These are phyloP conservation scores for Hydroisotoma schaefferi DNA, from an alignment of 2,888 invertebrate genomes.

Conservation along the genomic window DNA sequence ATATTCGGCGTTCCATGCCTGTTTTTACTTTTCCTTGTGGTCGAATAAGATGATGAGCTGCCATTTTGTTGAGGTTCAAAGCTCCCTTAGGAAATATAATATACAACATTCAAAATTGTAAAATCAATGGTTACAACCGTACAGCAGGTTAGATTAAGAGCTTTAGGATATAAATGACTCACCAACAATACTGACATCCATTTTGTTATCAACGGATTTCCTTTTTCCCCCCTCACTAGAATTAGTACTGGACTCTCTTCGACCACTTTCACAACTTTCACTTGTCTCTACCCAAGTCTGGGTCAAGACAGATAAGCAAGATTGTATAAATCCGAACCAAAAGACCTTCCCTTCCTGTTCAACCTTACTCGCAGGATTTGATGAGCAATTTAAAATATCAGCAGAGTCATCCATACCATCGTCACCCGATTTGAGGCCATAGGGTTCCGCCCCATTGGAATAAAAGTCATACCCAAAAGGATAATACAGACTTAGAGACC, in stretches of 20 bases:
- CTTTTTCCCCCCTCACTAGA: not conserved
- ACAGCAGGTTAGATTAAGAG: too few relatives aligned
- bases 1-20: slow-evolving; percentile 1
- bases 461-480: not conserved
- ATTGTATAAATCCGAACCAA: slow-evolving; percentile 63
- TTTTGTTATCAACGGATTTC: not conserved
- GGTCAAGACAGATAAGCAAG: slow-evolving; percentile 70
- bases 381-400: not conserved
- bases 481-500: slow-evolving; percentile 11
- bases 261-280: too few relatives aligned
- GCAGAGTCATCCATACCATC: not conserved
- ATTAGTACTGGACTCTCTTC: too few relatives aligned
- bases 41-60: too few relatives aligned
- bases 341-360: slow-evolving; percentile 16
- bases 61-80: too few relatives aligned
- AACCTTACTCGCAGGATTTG: not conserved
- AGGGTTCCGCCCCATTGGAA: not conserved
- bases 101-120: too few relatives aligned
- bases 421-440: not conserved
- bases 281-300: slow-evolving; percentile 76
- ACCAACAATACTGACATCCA: too few relatives aligned
- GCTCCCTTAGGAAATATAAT: too few relatives aligned
- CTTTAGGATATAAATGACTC: too few relatives aligned
- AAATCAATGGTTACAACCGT: too few relatives aligned
- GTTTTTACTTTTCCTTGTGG: too few relatives aligned